Conservation (phyloP, 37 sponge, comb jelly and placozoan genomes). For the Spongia lamella region DNA sequence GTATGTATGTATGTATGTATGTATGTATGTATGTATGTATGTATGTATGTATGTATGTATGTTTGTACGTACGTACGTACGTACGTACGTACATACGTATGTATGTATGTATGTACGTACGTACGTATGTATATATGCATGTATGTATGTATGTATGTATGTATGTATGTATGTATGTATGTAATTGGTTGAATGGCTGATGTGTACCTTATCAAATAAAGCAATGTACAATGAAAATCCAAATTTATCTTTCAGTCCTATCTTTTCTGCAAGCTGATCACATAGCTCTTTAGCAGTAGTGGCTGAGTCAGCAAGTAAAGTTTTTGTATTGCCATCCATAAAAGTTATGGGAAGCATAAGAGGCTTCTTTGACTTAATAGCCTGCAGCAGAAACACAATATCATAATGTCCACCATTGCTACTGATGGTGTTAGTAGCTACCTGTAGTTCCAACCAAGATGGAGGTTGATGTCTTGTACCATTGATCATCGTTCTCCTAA, state of each 20-base stretch:
- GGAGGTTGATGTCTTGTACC: conserved; percentile 90
- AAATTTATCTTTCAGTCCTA: conserved; percentile 84
- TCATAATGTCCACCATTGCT: neutral
- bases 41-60: too few relatives aligned
- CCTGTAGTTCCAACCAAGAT: conserved; percentile 94
- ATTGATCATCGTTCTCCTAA: conserved; percentile 79
- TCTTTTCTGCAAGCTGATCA: conserved; percentile 85
- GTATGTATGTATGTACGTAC: neutral
- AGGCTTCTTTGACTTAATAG: conserved; percentile 92
- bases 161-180: too few relatives aligned
- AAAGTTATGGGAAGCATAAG: conserved; percentile 96
- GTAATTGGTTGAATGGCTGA: too few relatives aligned
- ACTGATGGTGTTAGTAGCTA: neutral
- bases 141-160: too few relatives aligned
- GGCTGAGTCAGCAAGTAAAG: conserved; percentile 86
- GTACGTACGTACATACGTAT: neutral
- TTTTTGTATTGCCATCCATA: conserved; percentile 97
- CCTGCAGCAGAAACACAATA: conserved; percentile 42
- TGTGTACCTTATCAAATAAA: conserved; percentile 86
- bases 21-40: too few relatives aligned
- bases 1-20: too few relatives aligned
- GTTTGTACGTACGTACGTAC: too few relatives aligned
- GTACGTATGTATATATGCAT: neutral
- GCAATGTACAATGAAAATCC: conserved; percentile 96
- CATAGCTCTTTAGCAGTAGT: conserved; percentile 95